Evolutionary conservation across 1,140 invertebrate genomes (phyloP).

Genomic region (Ectropis grisescens): DNA sequence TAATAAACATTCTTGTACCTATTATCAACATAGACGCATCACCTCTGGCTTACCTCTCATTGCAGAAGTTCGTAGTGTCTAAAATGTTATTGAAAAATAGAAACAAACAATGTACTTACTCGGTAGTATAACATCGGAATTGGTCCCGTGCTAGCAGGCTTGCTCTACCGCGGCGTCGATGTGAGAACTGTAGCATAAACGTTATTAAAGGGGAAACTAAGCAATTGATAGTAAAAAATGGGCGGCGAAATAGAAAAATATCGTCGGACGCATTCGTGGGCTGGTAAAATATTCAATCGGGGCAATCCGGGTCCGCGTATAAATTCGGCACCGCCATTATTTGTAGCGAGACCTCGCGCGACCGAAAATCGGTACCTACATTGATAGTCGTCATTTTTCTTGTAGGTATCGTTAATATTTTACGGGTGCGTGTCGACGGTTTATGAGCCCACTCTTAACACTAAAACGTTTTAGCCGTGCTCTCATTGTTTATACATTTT

Average conservation of each 20-base stretch:
- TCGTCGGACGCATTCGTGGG: constrained; percentile 57
- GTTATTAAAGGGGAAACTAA: constrained; percentile 63
- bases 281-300: constrained; percentile 68
- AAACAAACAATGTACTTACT: too few species aligned
- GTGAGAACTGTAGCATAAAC: constrained; percentile 39
- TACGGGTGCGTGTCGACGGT: constrained; percentile 63
- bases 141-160: too few species aligned
- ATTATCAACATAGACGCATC: too few species aligned
- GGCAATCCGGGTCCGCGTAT: constrained; percentile 63
- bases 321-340: constrained; percentile 61
- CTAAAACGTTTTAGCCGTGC: constrained; percentile 64
- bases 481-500: constrained; percentile 67
- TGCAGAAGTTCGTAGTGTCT: too few species aligned
- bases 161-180: too few species aligned
- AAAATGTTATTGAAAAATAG: too few species aligned
- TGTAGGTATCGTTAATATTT: constrained; percentile 66
- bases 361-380: constrained; percentile 60
- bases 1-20: too few species aligned
- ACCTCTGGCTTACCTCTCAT: too few species aligned
- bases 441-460: constrained; percentile 65
- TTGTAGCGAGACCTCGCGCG: constrained; percentile 56
- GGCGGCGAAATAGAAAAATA: constrained; percentile 62
- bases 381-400: constrained; percentile 66
- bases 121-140: too few species aligned
- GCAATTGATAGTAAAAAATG: constrained; percentile 66